Evolutionary conservation across 2,113 vertebrate genomes (phyloP), one percentile per base, ranked within the genome.

Genomic region (Aleadryas rufinucha): DNA sequence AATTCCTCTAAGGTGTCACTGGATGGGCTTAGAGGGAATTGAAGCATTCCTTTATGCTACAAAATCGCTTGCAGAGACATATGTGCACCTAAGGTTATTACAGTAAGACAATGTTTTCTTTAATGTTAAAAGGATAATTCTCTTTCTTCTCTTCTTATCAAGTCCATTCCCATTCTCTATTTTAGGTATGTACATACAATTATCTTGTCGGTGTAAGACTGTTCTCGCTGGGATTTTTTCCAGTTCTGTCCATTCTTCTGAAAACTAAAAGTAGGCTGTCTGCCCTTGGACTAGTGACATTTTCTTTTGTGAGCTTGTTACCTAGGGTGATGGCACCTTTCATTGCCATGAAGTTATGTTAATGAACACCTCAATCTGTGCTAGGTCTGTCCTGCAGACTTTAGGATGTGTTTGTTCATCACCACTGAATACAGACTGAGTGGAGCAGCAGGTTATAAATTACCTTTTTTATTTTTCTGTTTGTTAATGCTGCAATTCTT

Each of bases 391-490:
- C 63, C 63, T 86, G 27, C 63, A 84, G 56, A 56, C 61, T 76
- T 50, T 65, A 39, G 44, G 85, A 63, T 75, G 59, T 83, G 84
- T 92, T 95, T 90, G 83, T 89, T 94, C 94, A 74, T 88, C 80
- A 47, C 53, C 42, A 50, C 76, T 41, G 84, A 93, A 78, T 75
- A 70, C 81, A 68, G 68, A 84, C 75, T 82, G 78, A 92, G 89
- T 28, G 53, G 68, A 84, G 80, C 69, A 94, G 76, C 74, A 63
- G 76, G 92, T 89, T 95, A 96, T 92, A 94, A 94, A 96, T 96
- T 94, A 94, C 68, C 86, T 91, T 91, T 84, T 85, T 85, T 89
- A 72, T 91, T 95, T 87, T 92, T 94, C 87, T 95, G 64, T 93
- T 97, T 97, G 86, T 89, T 95, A 93, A 52, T 91, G 50, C 71